Evolutionary conservation across 1,140 invertebrate species (phyloP).

Genomic region (Drosophila biarmipes): DNA sequence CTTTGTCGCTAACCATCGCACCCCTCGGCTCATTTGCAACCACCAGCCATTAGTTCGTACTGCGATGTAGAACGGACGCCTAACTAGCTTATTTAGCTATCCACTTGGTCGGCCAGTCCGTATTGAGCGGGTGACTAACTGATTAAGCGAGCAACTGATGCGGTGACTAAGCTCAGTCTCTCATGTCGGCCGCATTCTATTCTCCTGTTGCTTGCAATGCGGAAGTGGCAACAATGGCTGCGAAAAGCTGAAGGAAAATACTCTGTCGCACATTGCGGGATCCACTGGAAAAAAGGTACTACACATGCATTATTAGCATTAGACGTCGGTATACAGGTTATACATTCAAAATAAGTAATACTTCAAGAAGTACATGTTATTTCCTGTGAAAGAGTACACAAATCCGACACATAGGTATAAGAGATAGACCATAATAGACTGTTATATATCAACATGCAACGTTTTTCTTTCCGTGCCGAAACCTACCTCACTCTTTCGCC

Average conservation of each 20-base stretch:
- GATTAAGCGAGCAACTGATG: conserved; percentile 41
- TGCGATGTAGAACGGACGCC: conserved; percentile 53
- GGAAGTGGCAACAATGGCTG: conserved; percentile 45
- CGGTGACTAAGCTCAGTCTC: conserved; percentile 30
- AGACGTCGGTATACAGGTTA: no score
- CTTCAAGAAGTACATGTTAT: no score
- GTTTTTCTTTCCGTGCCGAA: conserved; percentile 3
- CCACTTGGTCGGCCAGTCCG: conserved; percentile 11
- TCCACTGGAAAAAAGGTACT: not conserved
- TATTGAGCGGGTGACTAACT: conserved; percentile 35
- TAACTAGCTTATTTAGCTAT: conserved; percentile 39
- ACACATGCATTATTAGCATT: not conserved
- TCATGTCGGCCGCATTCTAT: not conserved
- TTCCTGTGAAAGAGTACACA: no score
- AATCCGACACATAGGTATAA: no score
- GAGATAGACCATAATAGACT: no score
- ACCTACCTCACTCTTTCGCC: conserved; percentile 11
- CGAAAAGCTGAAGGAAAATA: conserved; percentile 22
- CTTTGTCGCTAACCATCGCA: conserved; percentile 19
- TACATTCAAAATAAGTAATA: no score
- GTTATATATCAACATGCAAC: no score
- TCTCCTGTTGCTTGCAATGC: conserved; percentile 43
- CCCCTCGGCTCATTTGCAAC: conserved; percentile 12
- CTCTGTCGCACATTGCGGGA: conserved; percentile 7
- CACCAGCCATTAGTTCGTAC: conserved; percentile 63